Evolutionary conservation across 1,140 invertebrate species (phyloP).

Genomic region (Zeugodacus cucurbitae): DNA sequence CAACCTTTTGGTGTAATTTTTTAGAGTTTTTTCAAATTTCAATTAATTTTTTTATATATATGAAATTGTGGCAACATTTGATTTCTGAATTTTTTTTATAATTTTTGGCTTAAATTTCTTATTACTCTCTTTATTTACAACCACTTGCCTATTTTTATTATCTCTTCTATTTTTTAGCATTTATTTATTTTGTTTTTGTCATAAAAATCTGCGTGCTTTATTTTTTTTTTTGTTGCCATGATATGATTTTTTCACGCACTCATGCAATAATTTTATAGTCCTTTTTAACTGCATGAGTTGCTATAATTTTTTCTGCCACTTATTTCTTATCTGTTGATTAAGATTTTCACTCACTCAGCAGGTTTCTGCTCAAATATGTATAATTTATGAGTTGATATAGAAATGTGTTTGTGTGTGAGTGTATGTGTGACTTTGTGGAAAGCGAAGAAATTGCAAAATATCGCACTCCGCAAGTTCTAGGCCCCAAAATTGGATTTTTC

Average conservation of each 20-base stretch:
- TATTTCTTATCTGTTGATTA: not conserved
- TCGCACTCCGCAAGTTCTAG: not conserved
- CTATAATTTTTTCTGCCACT: not conserved
- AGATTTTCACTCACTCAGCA: not conserved
- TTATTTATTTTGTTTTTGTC: not conserved
- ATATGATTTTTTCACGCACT: conserved; percentile 7
- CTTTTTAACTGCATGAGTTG: not conserved
- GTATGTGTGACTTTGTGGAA: not conserved
- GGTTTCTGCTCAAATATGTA: not conserved
- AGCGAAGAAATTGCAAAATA: not conserved
- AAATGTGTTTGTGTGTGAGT: not conserved
- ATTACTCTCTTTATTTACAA: not conserved
- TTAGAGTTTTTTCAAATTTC: no score
- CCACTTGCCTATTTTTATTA: not conserved
- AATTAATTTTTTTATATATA: not conserved
- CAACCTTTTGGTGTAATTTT: no score
- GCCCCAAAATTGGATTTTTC: no score
- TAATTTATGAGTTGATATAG: not conserved
- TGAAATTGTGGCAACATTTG: not conserved
- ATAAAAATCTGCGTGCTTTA: not conserved
- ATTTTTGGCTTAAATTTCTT: not conserved
- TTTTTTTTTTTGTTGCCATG: not conserved
- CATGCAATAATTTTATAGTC: not conserved
- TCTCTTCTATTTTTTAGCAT: not conserved
- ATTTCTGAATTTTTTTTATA: not conserved